Evolutionary conservation across 2,113 vertebrate genomes (phyloP).

Genomic region (Sylvietta virens): DNA sequence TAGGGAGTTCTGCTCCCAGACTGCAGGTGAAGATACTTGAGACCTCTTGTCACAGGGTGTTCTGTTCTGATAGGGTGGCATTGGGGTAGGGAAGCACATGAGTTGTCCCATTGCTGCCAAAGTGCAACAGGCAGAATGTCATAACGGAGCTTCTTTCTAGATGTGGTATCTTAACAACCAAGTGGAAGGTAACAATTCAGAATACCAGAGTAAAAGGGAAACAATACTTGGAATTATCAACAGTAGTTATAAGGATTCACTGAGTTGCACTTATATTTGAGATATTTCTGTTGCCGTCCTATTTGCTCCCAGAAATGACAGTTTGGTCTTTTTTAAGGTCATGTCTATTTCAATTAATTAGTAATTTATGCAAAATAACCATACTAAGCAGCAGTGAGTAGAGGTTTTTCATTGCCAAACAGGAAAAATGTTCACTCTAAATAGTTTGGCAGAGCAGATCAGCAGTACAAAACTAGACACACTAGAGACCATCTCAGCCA

Average conservation of each 20-base stretch:
- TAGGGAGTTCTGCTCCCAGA: background rate
- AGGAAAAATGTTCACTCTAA: background rate
- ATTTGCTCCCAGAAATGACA: background rate
- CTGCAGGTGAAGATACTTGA: background rate
- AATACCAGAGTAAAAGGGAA: background rate
- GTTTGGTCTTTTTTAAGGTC: background rate
- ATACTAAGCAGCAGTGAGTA: background rate
- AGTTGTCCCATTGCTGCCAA: background rate
- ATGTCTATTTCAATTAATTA: background rate
- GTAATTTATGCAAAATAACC: background rate
- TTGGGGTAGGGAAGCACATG: background rate
- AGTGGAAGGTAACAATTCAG: background rate
- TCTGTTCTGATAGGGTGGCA: background rate
- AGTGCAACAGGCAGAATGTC: background rate
- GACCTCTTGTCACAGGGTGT: background rate
- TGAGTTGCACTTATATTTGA: background rate
- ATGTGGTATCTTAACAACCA: background rate
- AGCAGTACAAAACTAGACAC: background rate
- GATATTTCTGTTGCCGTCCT: background rate
- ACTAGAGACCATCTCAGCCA: background rate
- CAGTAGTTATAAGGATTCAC: background rate
- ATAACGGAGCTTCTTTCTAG: background rate
- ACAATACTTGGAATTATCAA: background rate
- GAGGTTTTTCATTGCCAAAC: background rate
- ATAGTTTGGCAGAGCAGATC: background rate